A percentile compares a stretch with the other conserved stretches of the same genome.
phyloP scores from a whole-genome alignment of 2,113 vertebrate species.

The Indicator maculatus region DNA sequence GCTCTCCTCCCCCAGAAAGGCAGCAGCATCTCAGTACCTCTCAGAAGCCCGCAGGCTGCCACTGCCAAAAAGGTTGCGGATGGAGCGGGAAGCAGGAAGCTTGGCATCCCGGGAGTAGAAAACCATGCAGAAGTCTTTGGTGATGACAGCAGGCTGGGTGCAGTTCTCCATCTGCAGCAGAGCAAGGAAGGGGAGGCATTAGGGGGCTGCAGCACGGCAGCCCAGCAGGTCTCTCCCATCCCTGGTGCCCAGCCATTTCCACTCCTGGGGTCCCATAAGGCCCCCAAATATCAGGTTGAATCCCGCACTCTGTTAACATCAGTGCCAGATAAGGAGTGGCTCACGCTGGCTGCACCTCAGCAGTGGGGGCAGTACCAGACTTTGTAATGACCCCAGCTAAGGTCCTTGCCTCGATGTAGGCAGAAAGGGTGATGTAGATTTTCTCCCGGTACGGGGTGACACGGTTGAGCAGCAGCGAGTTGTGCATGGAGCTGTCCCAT shows the following conservation, averaged over 20 bases:
- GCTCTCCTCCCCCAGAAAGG: not conserved
- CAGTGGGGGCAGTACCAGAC: not conserved
- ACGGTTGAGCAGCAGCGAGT: conserved; percentile 92
- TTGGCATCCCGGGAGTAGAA: conserved; percentile 96
- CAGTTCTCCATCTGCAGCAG: conserved; percentile 92
- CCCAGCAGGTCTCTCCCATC: not conserved
- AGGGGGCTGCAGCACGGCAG: not conserved
- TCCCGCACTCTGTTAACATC: not conserved
- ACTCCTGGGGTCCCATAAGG: not conserved
- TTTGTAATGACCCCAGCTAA: not conserved
- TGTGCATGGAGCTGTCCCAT: conserved; percentile 99
- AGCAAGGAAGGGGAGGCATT: not conserved
- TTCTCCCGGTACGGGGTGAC: conserved; percentile 97
- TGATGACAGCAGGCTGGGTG: conserved; percentile 91
- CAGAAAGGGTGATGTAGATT: conserved; percentile 97
- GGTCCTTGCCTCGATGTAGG: conserved; percentile 90
- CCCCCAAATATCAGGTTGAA: not conserved
- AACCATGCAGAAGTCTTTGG: conserved; percentile 99
- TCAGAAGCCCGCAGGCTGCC: conserved; percentile 89
- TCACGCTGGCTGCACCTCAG: rapidly evolving
- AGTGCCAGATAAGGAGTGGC: not conserved
- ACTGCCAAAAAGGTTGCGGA: conserved; percentile 92
- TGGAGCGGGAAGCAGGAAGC: conserved; percentile 92
- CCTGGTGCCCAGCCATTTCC: not conserved
- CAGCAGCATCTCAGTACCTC: conserved; percentile 76